Evolutionary conservation across 53 echinoderm and acorn worm genomes (phyloP).

Genomic region (Hippasteria phrygiana): DNA sequence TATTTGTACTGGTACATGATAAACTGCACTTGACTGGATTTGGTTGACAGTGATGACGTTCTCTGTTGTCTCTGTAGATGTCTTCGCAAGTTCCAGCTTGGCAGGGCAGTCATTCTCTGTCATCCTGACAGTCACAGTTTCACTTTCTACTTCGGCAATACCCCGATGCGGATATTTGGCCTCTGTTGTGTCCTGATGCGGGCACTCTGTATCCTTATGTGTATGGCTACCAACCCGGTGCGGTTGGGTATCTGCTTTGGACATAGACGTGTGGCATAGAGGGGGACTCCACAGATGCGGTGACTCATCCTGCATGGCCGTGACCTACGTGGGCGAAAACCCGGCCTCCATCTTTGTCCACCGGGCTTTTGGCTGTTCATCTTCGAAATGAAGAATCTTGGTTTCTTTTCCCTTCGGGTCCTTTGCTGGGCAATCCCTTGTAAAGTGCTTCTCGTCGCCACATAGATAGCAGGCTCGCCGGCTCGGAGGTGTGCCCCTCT

Average conservation of each 20-base stretch:
- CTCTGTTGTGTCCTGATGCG: not conserved
- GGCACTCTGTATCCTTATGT: not conserved
- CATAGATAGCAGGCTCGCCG: too few relatives aligned
- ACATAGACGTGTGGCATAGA: not conserved
- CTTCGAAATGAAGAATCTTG: not conserved
- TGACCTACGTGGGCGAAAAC: too few relatives aligned
- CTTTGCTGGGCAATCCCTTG: too few relatives aligned
- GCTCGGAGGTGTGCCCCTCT: too few relatives aligned
- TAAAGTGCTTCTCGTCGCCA: too few relatives aligned
- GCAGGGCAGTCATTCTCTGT: not conserved
- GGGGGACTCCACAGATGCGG: not conserved
- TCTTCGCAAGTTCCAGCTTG: not conserved
- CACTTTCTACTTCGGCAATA: not conserved
- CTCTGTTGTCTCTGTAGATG: not conserved
- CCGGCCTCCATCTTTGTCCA: not conserved
- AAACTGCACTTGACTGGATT: conserved; percentile 8
- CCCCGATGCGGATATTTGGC: not conserved
- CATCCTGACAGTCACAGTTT: too few relatives aligned
- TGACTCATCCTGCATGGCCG: not conserved
- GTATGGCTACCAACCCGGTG: conserved; percentile 5
- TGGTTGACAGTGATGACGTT: not conserved
- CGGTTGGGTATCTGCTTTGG: not conserved
- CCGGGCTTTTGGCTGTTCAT: not conserved
- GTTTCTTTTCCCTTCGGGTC: too few relatives aligned
- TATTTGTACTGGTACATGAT: conserved; percentile 12